Conservation (phyloP, 1,140 invertebrate genomes). For the Atta colombica region DNA sequence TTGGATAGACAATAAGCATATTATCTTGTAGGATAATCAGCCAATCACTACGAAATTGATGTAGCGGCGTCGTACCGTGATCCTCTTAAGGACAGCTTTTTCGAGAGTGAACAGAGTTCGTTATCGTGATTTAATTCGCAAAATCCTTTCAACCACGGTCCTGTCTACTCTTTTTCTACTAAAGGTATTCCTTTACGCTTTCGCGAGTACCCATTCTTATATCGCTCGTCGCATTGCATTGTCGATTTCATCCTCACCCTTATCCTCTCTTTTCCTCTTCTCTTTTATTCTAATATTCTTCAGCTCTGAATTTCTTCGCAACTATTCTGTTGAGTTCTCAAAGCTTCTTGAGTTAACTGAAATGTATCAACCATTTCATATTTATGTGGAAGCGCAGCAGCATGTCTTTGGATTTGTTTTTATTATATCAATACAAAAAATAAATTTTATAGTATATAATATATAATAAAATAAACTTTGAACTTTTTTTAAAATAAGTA, state of each 20-base stretch:
- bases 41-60: slow-evolving; percentile 74
- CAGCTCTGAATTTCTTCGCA: slow-evolving; percentile 11
- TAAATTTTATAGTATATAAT: no score
- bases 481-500: no score
- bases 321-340: slow-evolving; percentile 28
- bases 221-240: not conserved
- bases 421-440: no score
- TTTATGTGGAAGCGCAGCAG: slow-evolving; percentile 3
- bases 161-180: slow-evolving; percentile 71
- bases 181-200: slow-evolving; percentile 68
- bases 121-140: slow-evolving; percentile 81
- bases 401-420: not conserved
- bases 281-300: slow-evolving; percentile 11
- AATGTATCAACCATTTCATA: slow-evolving; percentile 28
- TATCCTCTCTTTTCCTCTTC: slow-evolving; percentile 16
- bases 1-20: slow-evolving; percentile 75
- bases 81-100: slow-evolving; percentile 75
- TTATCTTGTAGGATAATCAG: slow-evolving; percentile 78
- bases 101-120: slow-evolving; percentile 76
- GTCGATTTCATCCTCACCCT: slow-evolving; percentile 51
- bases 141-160: slow-evolving; percentile 80
- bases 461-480: no score
- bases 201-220: slow-evolving; percentile 20
- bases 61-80: slow-evolving; percentile 68
- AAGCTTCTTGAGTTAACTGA: slow-evolving; percentile 22